These are phyloP conservation scores for Stegodyphus mimosarum DNA, from an alignment of 1,140 invertebrate species.

Conservation along the genomic window DNA sequence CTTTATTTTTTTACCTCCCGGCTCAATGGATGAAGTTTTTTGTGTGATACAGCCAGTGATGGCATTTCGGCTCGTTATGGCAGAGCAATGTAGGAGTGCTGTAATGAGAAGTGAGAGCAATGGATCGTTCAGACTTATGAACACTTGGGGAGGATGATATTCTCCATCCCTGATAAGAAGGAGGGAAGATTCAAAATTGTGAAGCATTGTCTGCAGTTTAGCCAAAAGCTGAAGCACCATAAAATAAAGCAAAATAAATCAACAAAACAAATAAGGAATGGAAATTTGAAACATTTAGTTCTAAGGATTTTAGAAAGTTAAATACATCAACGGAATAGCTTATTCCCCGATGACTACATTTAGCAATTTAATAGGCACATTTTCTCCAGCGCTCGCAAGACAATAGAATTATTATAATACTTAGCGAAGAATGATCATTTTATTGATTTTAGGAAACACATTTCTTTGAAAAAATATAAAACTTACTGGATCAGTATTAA, in stretches of 20 bases:
- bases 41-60: constrained; percentile 45
- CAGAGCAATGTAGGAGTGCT: constrained; percentile 28
- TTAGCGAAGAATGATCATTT: too few species aligned
- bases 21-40: constrained; percentile 47
- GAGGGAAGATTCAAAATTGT: constrained; percentile 35
- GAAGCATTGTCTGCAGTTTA: constrained; percentile 38
- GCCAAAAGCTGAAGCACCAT: not conserved
- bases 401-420: too few species aligned
- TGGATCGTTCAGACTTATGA: constrained; percentile 47
- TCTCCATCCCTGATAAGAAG: not conserved
- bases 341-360: too few species aligned
- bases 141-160: constrained; percentile 39
- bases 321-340: too few species aligned
- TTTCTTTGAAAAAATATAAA: too few species aligned
- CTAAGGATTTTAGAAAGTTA: not conserved
- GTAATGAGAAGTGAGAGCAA: constrained; percentile 55
- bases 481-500: too few species aligned
- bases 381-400: too few species aligned
- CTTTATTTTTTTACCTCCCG: constrained; percentile 8
- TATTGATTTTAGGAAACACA: too few species aligned
- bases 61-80: constrained; percentile 47
- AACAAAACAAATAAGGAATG: not conserved
- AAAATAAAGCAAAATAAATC: constrained; percentile 18
- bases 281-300: not conserved
- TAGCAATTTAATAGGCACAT: too few species aligned